Conservation (phyloP, 1,140 invertebrate genomes). For the Drosophila ercepeae region DNA sequence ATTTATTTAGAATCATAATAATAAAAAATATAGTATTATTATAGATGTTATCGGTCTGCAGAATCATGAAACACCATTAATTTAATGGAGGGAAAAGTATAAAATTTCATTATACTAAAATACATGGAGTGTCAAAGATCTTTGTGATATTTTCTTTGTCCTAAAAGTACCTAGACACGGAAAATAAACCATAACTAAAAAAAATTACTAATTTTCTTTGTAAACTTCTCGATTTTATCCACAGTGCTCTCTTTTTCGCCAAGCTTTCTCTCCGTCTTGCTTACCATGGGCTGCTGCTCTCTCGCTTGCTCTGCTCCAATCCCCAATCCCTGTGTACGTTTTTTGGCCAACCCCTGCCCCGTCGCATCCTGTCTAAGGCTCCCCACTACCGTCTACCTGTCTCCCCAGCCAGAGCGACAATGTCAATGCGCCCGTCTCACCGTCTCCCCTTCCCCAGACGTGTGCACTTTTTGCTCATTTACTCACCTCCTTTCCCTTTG, state of each 20-base stretch:
- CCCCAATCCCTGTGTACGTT: constrained; percentile 56
- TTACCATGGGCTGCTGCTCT: constrained; percentile 21
- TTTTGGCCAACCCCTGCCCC: constrained; percentile 44
- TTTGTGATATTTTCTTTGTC: too few relatives aligned
- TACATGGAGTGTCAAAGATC: too few relatives aligned
- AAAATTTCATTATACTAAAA: too few relatives aligned
- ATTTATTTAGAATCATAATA: neutral
- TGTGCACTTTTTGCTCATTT: constrained; percentile 40
- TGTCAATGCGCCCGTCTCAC: constrained; percentile 50
- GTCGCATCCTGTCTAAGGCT: constrained; percentile 30
- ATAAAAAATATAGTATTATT: neutral
- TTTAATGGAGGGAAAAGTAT: too few relatives aligned
- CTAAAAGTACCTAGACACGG: too few relatives aligned
- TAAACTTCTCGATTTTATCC: neutral
- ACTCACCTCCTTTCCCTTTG: constrained; percentile 26
- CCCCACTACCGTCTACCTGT: constrained; percentile 55
- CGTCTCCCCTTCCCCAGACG: constrained; percentile 1
- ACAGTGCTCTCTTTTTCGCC: constrained; percentile 26
- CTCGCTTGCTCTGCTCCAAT: constrained; percentile 26
- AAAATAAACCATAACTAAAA: too few relatives aligned
- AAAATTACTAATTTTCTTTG: neutral
- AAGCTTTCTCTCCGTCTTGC: constrained; percentile 7
- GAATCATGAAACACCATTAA: too few relatives aligned
- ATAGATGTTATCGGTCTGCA: too few relatives aligned
- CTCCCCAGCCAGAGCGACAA: constrained; percentile 49